Percentiles rank a stretch among this genome's conserved stretches.
phyloP scores from a whole-genome alignment of 2,888 invertebrate genomes.

The Eledona agricola region DNA sequence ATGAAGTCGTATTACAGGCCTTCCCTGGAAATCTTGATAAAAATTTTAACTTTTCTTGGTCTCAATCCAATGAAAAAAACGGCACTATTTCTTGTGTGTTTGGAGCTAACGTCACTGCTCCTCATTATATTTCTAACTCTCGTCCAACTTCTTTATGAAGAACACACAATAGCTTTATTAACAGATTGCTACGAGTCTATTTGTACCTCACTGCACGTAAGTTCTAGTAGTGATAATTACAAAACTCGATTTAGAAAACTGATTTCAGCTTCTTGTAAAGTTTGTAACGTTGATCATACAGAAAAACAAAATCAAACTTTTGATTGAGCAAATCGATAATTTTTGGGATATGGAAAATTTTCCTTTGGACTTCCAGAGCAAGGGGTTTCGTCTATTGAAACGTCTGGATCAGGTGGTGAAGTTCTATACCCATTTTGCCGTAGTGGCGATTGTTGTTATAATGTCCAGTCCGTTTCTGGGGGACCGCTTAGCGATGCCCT shows the following conservation, averaged over 20 bases:
- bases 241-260: too few relatives aligned
- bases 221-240: neutral
- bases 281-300: neutral
- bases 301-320: neutral
- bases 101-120: too few relatives aligned
- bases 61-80: too few relatives aligned
- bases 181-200: too few relatives aligned
- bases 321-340: neutral
- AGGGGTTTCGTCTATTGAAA: neutral
- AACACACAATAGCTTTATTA: too few relatives aligned
- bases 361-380: neutral
- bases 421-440: neutral
- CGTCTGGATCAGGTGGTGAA: neutral
- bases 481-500: neutral
- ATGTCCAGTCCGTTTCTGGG: neutral
- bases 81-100: too few relatives aligned
- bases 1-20: too few relatives aligned
- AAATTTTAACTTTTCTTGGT: too few relatives aligned
- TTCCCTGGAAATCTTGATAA: too few relatives aligned
- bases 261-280: neutral
- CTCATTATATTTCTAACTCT: too few relatives aligned
- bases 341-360: slow-evolving; percentile 2
- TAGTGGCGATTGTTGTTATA: neutral
- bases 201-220: slow-evolving; percentile 1
- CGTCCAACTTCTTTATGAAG: too few relatives aligned